Evolutionary conservation across 1,140 invertebrate species (phyloP).

Genomic region (Drosophila micromelanica): DNA sequence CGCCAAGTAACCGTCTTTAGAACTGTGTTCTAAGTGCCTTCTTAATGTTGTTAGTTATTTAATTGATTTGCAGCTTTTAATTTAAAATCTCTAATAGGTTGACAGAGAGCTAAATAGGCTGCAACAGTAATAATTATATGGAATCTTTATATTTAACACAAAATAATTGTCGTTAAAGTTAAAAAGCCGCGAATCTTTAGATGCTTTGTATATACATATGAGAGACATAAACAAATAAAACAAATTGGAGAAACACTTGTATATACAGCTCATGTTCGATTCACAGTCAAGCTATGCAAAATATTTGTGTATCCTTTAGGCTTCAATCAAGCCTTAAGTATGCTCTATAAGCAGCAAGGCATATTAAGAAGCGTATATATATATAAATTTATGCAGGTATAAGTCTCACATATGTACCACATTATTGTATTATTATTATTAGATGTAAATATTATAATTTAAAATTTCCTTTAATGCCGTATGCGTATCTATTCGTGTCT

Average conservation of each 20-base stretch:
- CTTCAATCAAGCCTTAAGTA: not conserved
- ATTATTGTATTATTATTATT: too few relatives aligned
- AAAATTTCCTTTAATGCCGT: too few relatives aligned
- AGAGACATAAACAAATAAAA: not conserved
- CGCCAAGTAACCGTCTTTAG: not conserved
- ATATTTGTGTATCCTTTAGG: slow-evolving; percentile 4
- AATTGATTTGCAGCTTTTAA: slow-evolving; percentile 62
- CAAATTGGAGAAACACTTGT: not conserved
- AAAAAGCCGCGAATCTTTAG: not conserved
- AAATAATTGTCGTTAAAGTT: not conserved
- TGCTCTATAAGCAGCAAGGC: not conserved
- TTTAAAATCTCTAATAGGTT: slow-evolving; percentile 6
- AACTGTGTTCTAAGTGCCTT: not conserved
- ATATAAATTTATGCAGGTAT: too few relatives aligned
- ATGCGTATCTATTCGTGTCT: too few relatives aligned
- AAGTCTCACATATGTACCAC: too few relatives aligned
- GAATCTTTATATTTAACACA: slow-evolving; percentile 7
- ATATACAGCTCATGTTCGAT: not conserved
- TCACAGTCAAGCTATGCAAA: slow-evolving; percentile 7
- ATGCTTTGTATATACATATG: not conserved
- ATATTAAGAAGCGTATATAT: not conserved
- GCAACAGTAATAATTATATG: not conserved
- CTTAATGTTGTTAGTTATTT: slow-evolving; percentile 17
- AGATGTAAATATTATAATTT: too few relatives aligned
- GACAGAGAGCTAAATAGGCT: not conserved